Base-by-base conservation (phyloP, 1,140 invertebrate species). In the Sesamia nonagrioides region DNA sequence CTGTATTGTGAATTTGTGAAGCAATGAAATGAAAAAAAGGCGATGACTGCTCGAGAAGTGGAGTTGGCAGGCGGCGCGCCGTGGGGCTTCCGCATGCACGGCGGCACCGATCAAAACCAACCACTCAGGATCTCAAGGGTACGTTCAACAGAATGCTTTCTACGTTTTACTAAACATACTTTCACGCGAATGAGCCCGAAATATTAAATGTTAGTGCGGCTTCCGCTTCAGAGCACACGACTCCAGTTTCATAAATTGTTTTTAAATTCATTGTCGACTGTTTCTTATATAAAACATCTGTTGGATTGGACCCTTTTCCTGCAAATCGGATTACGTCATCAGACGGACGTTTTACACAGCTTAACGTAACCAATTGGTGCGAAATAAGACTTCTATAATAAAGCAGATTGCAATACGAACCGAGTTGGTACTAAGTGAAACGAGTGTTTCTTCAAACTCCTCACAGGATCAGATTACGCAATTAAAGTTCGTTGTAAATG, bases 51-150 rank as follows among this genome's bases (percentile, higher is more conserved):
- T 50, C 95, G 96, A 84, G 96, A 97, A 94, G 96, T 98, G 83
- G 95, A 96, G 89, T 95, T 98, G 81, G 96, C 96, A 86, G 98
- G 98, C 82, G 98, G 98, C 61, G 96, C 97, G 87, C 98, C 98
- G 75, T 98, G 98, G 98, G 98, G 98, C 84, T 98, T 98, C 95
- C 96, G 98, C 68, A 97, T 98, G 96, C 97, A 97, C 91, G 98
- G 97, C 66, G 97, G 97, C 60, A 95, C 93, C 69, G 97, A 98
- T 92, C 95, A 96, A 60, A 96, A 97, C 90, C 96, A 97, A 89
- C 97, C 97, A 54, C 94, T 98, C 15, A 96, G 96, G 86, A 97
- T 98, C 90, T 97, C 97, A 27, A 97, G 97, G 96, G 97, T 98
- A 95, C 97, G 97, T 96, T 76, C 60, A 48, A 66, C 37, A 40